Base-by-base conservation (phyloP, 1,140 invertebrate species). In the Neoseiulus cucumeris region DNA sequence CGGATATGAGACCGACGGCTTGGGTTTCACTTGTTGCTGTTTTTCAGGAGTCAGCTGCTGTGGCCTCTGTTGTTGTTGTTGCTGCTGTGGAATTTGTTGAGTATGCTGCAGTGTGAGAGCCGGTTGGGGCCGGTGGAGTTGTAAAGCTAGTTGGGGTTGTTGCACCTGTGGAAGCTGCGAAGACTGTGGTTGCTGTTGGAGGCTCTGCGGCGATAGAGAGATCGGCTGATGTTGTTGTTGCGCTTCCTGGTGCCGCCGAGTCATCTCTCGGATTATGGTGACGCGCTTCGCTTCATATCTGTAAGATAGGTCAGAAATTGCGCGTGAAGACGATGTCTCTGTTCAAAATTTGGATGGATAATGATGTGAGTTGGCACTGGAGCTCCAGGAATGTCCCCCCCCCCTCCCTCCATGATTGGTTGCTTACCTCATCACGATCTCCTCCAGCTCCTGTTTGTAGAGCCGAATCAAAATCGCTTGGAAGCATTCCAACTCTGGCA, bases 401-500 rank as follows among this genome's bases (percentile, higher is more conserved):
- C n/a, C n/a, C n/a, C n/a, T n/a, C n/a, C n/a, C n/a, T n/a, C n/a
- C n/a, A n/a, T n/a, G n/a, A n/a, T n/a, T n/a, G n/a, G n/a, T n/a
- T n/a, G n/a, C 91, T 75, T 95, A 96, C 70, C 86, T 84, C 85
- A 94, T 92, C 72, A 83, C 82, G 68, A 83, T 78, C 64, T 79
- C 73, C 71, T 82, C 79, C 59, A 82, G 68, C 68, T 83, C 81
- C 70, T 82, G 78, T 69, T 80, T 78, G 71, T 79, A 79, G 7
- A 83, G 71, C 55, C 82, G 71, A 67, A 77, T 79, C 12, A 83
- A 69, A 77, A 83, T 78, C 4, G 77, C 79, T 72, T 82, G 79
- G 72, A 79, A 82, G 66, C 78, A 77, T 66, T 82, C 79, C 42
- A 83, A 72, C 69, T 83, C 79, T 41, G 77, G 77, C 82, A 95